Evolutionary conservation across 2,113 vertebrate species (phyloP).

Genomic region (Apaloderma vittatum): DNA sequence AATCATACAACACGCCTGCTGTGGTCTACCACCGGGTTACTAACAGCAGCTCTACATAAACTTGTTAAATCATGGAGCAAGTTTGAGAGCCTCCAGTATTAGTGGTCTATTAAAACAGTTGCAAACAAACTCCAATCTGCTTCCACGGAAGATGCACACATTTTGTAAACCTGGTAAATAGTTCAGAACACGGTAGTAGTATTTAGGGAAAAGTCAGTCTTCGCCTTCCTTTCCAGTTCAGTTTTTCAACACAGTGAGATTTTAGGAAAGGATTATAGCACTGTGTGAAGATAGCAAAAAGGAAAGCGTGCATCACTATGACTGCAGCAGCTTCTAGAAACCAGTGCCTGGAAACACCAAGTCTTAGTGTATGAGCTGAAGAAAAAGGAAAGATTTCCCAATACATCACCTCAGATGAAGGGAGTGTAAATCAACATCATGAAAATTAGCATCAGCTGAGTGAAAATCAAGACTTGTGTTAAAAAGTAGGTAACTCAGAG

Average conservation of each 20-base stretch:
- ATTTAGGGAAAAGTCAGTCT: slow-evolving; percentile 47
- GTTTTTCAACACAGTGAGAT: slow-evolving; percentile 61
- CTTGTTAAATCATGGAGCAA: not conserved
- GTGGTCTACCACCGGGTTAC: not conserved
- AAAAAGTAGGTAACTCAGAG: not conserved
- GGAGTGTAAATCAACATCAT: not conserved
- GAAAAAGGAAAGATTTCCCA: not conserved
- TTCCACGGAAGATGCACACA: not conserved
- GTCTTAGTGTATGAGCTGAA: not conserved
- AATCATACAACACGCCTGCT: not conserved
- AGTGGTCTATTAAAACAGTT: slow-evolving; percentile 3
- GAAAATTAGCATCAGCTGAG: not conserved
- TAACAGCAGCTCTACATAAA: not conserved
- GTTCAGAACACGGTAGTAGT: slow-evolving; percentile 30
- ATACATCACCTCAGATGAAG: not conserved
- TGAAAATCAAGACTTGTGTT: not conserved
- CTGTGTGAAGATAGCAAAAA: slow-evolving; percentile 50
- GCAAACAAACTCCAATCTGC: not conserved
- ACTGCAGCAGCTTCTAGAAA: slow-evolving; percentile 10
- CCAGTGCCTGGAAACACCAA: not conserved
- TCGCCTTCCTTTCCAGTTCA: slow-evolving; percentile 32
- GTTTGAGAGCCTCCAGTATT: not conserved
- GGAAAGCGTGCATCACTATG: slow-evolving; percentile 31
- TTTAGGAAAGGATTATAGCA: slow-evolving; percentile 46
- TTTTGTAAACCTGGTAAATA: slow-evolving; percentile 28